These are phyloP conservation scores for Trichogramma dendrolimi DNA, from an alignment of 2,888 invertebrate genomes.

Conservation along the genomic window DNA sequence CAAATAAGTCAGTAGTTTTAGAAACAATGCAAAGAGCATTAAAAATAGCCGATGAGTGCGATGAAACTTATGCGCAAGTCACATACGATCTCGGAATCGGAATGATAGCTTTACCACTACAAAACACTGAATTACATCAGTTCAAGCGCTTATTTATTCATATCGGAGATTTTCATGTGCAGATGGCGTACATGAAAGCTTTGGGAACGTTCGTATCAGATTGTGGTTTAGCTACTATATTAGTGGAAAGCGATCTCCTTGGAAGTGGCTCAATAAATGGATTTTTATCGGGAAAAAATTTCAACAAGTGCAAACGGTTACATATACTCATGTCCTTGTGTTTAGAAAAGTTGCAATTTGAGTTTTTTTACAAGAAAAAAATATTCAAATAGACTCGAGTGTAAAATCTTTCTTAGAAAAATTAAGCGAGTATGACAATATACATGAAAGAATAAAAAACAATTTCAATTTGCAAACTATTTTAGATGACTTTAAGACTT, in stretches of 20 bases:
- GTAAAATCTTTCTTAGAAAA: slow-evolving; percentile 20
- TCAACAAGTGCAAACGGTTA: slow-evolving; percentile 38
- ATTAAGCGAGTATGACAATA: no score
- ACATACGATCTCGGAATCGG: slow-evolving; percentile 31
- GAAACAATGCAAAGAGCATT: slow-evolving; percentile 35
- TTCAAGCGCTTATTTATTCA: slow-evolving; percentile 31
- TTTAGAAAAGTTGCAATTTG: slow-evolving; percentile 31
- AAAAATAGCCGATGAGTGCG: slow-evolving; percentile 32
- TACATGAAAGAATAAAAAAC: no score
- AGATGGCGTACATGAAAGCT: slow-evolving; percentile 30
- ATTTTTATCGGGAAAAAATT: slow-evolving; percentile 38
- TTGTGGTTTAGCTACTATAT: slow-evolving; percentile 35
- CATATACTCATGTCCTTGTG: slow-evolving; percentile 32
- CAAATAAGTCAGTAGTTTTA: slow-evolving; percentile 33
- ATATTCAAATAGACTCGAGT: no score
- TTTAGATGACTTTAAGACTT: no score
- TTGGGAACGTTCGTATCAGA: slow-evolving; percentile 28
- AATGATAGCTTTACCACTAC: slow-evolving; percentile 28
- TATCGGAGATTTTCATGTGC: slow-evolving; percentile 29
- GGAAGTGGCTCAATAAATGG: slow-evolving; percentile 36
- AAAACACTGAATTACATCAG: slow-evolving; percentile 21
- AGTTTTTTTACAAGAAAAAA: no score
- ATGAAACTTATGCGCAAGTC: slow-evolving; percentile 29
- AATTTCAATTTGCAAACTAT: no score
- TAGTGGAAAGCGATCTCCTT: slow-evolving; percentile 34